Base-by-base conservation (phyloP, 2,888 invertebrate genomes). In the Ryuthela nishihirai region DNA sequence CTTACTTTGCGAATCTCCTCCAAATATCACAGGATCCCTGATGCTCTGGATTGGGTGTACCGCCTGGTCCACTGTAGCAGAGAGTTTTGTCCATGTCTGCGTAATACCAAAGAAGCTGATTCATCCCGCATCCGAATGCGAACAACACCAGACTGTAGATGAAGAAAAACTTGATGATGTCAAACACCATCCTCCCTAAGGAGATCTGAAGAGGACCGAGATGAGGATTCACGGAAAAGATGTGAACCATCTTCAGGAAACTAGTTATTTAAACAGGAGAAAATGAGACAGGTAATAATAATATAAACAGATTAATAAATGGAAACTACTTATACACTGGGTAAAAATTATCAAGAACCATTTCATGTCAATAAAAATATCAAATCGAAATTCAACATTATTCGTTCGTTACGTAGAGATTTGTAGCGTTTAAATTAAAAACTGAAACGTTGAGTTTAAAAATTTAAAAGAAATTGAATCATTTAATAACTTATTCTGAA, bases 51-150 rank as follows among this genome's bases (percentile, higher is more conserved):
- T 64, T 52, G 24, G 32, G 44, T n/a, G 44, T 21, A 15, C 53
- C 55, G 15, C 40, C 20, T 7, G 54, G 54, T 4, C 54, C 54
- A 38, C 48, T 50, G 67, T 88, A 90, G 71, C 91, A 91, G 73
- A 89, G 89, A 61, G 83, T 82, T 71, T 85, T 89, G 72, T 91
- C 91, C 71, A 92, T 75, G 67, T 90, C 90, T 2, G 92, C 89
- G 71, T 91, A 93, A 71, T 94, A 97, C 92, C 89, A 72, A 89
- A 93, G 72, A 92, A 97, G 71, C 65, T 79, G 78, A 68, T 78
- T 79, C 40, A 79, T 69, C n/a, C 78, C 78, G 32, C 66, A 67
- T 10, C 64, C 66, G 36, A 67, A 67, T 5, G 67, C 67, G 35
- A 67, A 67, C 4, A 67, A 36, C 7, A 73, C 72, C 50, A 72